These are phyloP conservation scores for Syritta pipiens DNA, from an alignment of 2,888 invertebrate genomes.

Conservation along the genomic window DNA sequence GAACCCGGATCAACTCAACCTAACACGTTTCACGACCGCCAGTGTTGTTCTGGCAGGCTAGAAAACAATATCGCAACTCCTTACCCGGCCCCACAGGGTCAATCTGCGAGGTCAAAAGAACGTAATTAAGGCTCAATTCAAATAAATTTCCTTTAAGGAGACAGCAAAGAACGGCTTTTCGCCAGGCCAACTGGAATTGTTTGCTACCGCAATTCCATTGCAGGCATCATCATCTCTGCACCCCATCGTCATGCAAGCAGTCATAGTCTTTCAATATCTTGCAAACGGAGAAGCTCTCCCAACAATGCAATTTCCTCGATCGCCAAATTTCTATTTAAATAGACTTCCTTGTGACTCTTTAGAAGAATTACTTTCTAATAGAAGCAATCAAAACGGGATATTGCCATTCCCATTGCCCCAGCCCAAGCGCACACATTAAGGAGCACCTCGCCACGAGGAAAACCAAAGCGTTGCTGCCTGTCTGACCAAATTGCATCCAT, in stretches of 20 bases:
- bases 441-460: constrained; percentile 18
- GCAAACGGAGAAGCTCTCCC: constrained; percentile 47
- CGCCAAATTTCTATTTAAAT: constrained; percentile 68
- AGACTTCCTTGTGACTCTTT: constrained; percentile 69
- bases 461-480: constrained; percentile 50
- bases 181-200: constrained; percentile 8
- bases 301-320: constrained; percentile 64
- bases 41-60: too few species aligned
- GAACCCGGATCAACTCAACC: too few species aligned
- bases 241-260: not conserved
- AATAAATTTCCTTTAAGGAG: constrained; percentile 31
- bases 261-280: constrained; percentile 51
- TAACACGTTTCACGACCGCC: too few species aligned
- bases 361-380: constrained; percentile 69
- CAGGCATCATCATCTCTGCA: constrained; percentile 26
- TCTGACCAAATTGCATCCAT: constrained; percentile 66
- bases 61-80: constrained; percentile 24
- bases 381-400: constrained; percentile 69
- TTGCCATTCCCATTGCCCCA: constrained; percentile 61
- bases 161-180: constrained; percentile 13
- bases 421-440: constrained; percentile 49
- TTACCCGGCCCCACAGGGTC: constrained; percentile 1
- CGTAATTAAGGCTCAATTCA: constrained; percentile 55
- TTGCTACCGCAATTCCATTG: constrained; percentile 38
- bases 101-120: constrained; percentile 35